These are phyloP conservation scores for Harpalus rufipes DNA, from an alignment of 2,888 invertebrate genomes.

Conservation along the genomic window DNA sequence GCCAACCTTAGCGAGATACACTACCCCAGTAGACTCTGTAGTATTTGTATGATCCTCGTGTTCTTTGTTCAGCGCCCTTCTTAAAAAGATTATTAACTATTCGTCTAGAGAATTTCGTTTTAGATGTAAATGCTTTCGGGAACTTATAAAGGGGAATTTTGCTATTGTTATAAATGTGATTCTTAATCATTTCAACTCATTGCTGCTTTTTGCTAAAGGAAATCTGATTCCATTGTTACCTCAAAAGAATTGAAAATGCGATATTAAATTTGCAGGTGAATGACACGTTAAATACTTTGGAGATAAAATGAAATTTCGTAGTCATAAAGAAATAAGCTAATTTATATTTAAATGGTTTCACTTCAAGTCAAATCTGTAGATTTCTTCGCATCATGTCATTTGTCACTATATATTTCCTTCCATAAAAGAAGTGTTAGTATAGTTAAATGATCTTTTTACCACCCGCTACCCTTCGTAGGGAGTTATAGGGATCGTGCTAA, in stretches of 20 bases:
- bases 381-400: too few species aligned
- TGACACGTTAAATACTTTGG: slow-evolving; percentile 14
- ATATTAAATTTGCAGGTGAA: background rate
- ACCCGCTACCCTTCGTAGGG: too few species aligned
- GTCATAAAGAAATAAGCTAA: background rate
- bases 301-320: background rate
- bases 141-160: slow-evolving; percentile 22
- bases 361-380: background rate
- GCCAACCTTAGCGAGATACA: slow-evolving; percentile 19
- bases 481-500: too few species aligned
- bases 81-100: slow-evolving; percentile 58
- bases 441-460: too few species aligned
- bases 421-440: too few species aligned
- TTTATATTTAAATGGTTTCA: slow-evolving; percentile 3
- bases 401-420: too few species aligned
- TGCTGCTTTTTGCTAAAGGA: slow-evolving; percentile 15
- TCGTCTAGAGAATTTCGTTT: slow-evolving; percentile 47
- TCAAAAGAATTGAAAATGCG: slow-evolving; percentile 21
- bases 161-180: slow-evolving; percentile 47
- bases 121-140: slow-evolving; percentile 34
- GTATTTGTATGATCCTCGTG: slow-evolving; percentile 50
- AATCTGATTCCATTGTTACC: slow-evolving; percentile 15
- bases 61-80: slow-evolving; percentile 35
- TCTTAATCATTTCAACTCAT: slow-evolving; percentile 42
- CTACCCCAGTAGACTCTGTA: background rate